phyloP scores from a whole-genome alignment of 92 coral and sea anemone species.

The Palythoa heliodiscus region DNA sequence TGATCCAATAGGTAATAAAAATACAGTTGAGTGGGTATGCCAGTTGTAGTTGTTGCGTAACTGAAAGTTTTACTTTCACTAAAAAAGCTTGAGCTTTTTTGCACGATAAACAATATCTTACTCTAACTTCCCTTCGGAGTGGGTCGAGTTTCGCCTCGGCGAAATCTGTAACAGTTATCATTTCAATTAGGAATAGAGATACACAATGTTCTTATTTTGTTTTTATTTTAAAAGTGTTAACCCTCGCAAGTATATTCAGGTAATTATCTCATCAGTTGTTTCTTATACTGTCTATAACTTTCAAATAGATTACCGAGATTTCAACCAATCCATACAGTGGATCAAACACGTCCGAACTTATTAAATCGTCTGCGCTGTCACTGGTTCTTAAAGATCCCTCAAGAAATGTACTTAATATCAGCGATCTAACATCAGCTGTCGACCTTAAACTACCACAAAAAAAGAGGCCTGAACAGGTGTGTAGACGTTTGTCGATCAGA shows the following conservation, averaged over 20 bases:
- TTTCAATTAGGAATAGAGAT: background rate
- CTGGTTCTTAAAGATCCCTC: constrained; percentile 64
- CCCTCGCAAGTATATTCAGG: too few relatives aligned
- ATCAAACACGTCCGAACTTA: constrained; percentile 55
- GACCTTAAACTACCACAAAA: constrained; percentile 64
- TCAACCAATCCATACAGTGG: constrained; percentile 67
- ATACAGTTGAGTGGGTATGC: background rate
- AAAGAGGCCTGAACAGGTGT: constrained; percentile 25
- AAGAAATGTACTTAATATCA: constrained; percentile 52
- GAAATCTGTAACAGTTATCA: too few relatives aligned
- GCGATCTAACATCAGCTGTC: constrained; percentile 62
- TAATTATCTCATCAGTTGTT: too few relatives aligned
- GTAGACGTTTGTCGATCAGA: background rate
- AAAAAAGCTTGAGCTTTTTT: too few relatives aligned
- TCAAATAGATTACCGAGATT: constrained; percentile 57
- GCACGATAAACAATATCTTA: too few relatives aligned
- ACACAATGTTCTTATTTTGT: background rate
- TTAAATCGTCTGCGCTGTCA: constrained; percentile 72
- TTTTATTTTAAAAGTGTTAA: too few relatives aligned
- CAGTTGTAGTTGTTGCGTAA: too few relatives aligned
- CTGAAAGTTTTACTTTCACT: too few relatives aligned
- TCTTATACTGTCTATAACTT: background rate
- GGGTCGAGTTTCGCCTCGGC: too few relatives aligned
- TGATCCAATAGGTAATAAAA: background rate
- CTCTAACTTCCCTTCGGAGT: too few relatives aligned